These are phyloP conservation scores for Probaryconus sp. DNA, from an alignment of 1,140 invertebrate species.

Conservation along the genomic window DNA sequence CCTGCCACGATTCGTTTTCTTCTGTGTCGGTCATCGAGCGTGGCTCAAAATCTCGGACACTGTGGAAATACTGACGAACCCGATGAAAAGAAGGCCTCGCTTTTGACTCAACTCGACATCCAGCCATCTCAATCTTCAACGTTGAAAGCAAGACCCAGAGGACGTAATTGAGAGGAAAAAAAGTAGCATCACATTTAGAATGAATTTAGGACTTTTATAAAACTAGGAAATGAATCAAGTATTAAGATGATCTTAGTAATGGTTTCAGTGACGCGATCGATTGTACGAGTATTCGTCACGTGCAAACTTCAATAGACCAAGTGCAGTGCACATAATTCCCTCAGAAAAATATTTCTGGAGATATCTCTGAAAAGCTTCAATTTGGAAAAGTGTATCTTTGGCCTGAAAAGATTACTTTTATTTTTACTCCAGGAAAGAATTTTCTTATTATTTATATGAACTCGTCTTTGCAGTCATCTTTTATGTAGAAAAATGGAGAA, in stretches of 20 bases:
- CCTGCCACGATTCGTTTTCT: constrained; percentile 23
- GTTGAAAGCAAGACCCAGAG: constrained; percentile 15
- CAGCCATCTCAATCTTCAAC: constrained; percentile 14
- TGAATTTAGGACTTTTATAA: constrained; percentile 18
- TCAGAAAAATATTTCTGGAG: too few relatives aligned
- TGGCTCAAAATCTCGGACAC: constrained; percentile 19
- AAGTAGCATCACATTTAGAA: constrained; percentile 13
- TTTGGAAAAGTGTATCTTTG: too few relatives aligned
- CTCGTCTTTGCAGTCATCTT: too few relatives aligned
- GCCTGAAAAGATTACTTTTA: too few relatives aligned
- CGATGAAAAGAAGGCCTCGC: constrained; percentile 32
- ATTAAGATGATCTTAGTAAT: constrained; percentile 3
- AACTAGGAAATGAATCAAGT: constrained; percentile 16
- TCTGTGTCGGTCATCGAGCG: neutral
- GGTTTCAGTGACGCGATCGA: too few relatives aligned
- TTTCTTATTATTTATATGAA: too few relatives aligned
- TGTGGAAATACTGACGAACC: constrained; percentile 26
- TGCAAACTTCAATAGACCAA: too few relatives aligned
- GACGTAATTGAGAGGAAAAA: constrained; percentile 24
- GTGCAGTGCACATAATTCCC: too few relatives aligned
- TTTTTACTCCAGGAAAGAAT: too few relatives aligned
- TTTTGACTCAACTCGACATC: constrained; percentile 17
- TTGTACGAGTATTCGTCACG: too few relatives aligned
- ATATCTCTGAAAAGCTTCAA: too few relatives aligned
- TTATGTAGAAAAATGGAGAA: too few relatives aligned